Evolutionary conservation across 2,113 vertebrate genomes (phyloP).

Genomic region (Tringa solitaria): DNA sequence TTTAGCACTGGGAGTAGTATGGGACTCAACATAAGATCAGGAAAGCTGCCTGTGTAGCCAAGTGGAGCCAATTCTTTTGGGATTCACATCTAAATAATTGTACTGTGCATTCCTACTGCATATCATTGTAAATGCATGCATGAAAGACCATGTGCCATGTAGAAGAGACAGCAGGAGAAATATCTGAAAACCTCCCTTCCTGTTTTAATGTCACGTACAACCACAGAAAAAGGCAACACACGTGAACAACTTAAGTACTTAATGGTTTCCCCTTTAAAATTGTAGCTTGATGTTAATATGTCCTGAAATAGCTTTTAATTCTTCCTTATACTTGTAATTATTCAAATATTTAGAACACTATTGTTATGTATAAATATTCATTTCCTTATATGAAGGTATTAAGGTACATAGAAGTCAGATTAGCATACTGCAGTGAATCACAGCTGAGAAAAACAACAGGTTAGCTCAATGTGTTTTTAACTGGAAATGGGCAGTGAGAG

Average conservation of each 20-base stretch:
- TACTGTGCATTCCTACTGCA: neutral
- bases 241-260: neutral
- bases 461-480: neutral
- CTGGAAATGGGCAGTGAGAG: conserved; percentile 33
- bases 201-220: neutral
- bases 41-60: neutral
- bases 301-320: neutral
- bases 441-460: neutral
- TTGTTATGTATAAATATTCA: neutral
- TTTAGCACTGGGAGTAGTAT: neutral
- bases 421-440: neutral
- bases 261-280: neutral
- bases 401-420: neutral
- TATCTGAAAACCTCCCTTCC: neutral
- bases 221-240: neutral
- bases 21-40: neutral
- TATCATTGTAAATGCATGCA: neutral
- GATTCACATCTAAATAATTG: neutral
- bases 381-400: neutral
- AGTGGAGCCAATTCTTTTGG: neutral
- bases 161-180: neutral
- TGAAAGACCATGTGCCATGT: neutral
- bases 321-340: neutral
- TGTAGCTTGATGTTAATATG: neutral
- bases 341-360: neutral